A percentile compares a stretch with the other conserved stretches of the same genome.
Conservation (phyloP, 2,888 invertebrate genomes). For the Cenopis cana region DNA sequence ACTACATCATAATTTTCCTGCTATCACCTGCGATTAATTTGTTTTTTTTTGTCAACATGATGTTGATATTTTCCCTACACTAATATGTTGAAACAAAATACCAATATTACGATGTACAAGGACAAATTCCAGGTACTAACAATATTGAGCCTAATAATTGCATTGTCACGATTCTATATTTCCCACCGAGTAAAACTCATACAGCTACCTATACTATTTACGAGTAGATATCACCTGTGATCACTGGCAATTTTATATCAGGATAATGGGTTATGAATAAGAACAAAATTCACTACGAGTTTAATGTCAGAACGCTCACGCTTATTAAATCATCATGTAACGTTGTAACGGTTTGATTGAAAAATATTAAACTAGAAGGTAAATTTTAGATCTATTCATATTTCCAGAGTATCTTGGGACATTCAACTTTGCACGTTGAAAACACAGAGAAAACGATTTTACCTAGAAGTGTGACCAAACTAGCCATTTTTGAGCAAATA, state of each 20-base stretch:
- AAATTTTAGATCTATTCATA: too few relatives aligned
- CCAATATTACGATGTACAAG: constrained; percentile 1
- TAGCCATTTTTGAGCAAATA: too few relatives aligned
- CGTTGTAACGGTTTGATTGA: too few relatives aligned
- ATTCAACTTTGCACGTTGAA: too few relatives aligned
- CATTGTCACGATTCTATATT: constrained; percentile 29
- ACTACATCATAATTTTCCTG: not conserved
- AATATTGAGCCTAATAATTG: constrained; percentile 7
- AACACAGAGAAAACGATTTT: too few relatives aligned
- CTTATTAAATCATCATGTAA: too few relatives aligned
- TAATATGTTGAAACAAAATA: constrained; percentile 22
- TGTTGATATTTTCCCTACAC: not conserved
- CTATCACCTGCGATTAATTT: not conserved
- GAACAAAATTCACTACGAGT: not conserved
- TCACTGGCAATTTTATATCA: not conserved
- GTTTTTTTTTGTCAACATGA: not conserved
- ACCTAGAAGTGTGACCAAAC: too few relatives aligned
- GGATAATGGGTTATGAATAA: not conserved
- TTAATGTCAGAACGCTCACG: not conserved
- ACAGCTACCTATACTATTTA: not conserved
- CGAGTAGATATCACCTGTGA: not conserved
- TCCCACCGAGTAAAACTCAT: constrained; percentile 18
- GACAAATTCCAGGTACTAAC: constrained; percentile 17
- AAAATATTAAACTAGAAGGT: too few relatives aligned
- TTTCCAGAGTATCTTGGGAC: too few relatives aligned